A percentile compares a stretch with the other conserved stretches of the same genome.
Evolutionary conservation across 2,113 vertebrate species (phyloP).

Genomic region (Chionodraco myersi): DNA sequence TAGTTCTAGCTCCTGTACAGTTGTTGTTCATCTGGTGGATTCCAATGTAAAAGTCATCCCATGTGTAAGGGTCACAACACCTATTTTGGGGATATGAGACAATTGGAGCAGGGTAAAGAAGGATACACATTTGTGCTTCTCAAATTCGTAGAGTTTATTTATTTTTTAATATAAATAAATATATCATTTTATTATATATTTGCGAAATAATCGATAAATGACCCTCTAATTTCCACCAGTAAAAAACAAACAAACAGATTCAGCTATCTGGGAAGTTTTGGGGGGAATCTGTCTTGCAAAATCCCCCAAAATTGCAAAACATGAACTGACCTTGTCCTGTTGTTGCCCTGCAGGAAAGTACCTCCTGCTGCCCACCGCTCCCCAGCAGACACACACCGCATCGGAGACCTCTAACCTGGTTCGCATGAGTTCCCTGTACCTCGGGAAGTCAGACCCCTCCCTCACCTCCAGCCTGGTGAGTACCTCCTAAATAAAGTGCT

Average conservation of each 20-base stretch:
- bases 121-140: too few relatives aligned
- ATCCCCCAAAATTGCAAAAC: background rate
- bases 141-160: too few relatives aligned
- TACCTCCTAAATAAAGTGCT: slow-evolving; percentile 37
- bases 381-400: slow-evolving; percentile 80
- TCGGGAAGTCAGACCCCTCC: slow-evolving; percentile 94
- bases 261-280: too few relatives aligned
- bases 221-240: background rate
- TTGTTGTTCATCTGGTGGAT: too few relatives aligned
- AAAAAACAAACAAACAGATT: too few relatives aligned
- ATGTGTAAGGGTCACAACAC: background rate
- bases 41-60: too few relatives aligned
- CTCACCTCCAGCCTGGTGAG: slow-evolving; percentile 91
- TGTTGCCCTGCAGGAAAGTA: slow-evolving; percentile 88
- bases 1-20: too few relatives aligned
- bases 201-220: background rate
- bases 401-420: slow-evolving; percentile 91
- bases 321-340: background rate
- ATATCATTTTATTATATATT: background rate
- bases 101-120: background rate
- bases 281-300: too few relatives aligned
- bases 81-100: too few relatives aligned
- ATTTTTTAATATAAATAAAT: too few relatives aligned
- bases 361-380: slow-evolving; percentile 84
- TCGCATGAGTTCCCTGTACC: slow-evolving; percentile 90